Evolutionary conservation across 1,140 invertebrate species (phyloP), one percentile per base, ranked within the genome.

Genomic region (Polyergus mexicanus): DNA sequence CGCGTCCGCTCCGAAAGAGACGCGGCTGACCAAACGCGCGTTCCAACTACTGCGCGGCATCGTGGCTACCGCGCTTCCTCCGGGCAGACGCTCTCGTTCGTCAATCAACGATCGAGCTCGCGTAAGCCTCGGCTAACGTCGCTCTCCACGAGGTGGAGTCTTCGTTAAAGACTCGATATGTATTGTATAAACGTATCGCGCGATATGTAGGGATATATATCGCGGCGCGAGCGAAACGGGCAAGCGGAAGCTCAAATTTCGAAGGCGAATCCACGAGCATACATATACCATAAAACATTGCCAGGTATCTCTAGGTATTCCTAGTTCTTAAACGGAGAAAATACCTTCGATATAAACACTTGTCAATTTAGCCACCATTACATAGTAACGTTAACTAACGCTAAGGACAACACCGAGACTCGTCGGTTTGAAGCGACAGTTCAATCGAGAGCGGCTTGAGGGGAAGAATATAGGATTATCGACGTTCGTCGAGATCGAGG

Each of bases 221-320:
- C 51, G 51, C 32, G 47, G n/a, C 11, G 25, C 19, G 47, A 71
- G 16, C 32, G 13, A 32, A 60, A 51, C 19, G 10, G 13, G 41
- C 38, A 44, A 62, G 58, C 62, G 35, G 28, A 62, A 87, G 62
- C 75, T 75, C 69, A 88, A 51, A 86, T 54, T 69, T 58, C 84
- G 35, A 78, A 47, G 25, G 72, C 75, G 75, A 80, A 84, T 86
- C 78, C 56, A 87, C 78, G 63, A 74, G 62, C 86, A 84, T 76
- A 88, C 80, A 91, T 89, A 91, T 89, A 91, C 90, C 77, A 89
- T 90, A 74, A 90, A 90, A 89, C 78, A 88, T 90, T 88, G 90
- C 89, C 91, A 91, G 91, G 47, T 51, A 51, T 51, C 4, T 91
- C 86, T 92, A 88, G 89, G 83, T 90, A 87, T 56, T 62, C 83